Base-by-base conservation (phyloP, 2,888 invertebrate species). In the Theristus sp. region DNA sequence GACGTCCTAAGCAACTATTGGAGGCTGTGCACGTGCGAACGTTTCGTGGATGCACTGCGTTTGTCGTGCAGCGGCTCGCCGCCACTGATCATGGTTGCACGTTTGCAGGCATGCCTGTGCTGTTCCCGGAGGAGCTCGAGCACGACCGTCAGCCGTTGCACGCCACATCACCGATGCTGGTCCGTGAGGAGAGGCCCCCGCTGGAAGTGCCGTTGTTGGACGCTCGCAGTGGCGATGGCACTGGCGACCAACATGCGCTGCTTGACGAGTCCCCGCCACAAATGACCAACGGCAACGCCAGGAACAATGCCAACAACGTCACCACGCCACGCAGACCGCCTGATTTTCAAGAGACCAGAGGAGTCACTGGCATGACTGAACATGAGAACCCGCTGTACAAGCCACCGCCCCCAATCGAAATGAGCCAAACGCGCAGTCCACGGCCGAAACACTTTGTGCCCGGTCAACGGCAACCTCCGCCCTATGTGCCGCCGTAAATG, bases 401-500 rank as follows among this genome's bases (percentile, higher is more conserved):
- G 69, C 89, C 89, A 26, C 90, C 90, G 24, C 89, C 88, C 6
- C 88, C 89, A 66, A 86, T 84, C 75, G 82, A 85, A 49, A 80
- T 84, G 61, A 79, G 81, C 63, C 83, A 86, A 67, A 86, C 87
- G 63, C 24, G 60, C 60, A 20, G 58, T 60, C 38, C 56, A 25
- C 20, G 55, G 56, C 60, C 57, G 13, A 82, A 68, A 54, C 65
- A 66, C 62, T 84, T 83, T 6, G 10, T 54, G 71, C 87, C 88
- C 68, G 89, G 90, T 81, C 84, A 69, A 63, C 65, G 90, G 73
- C 88, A 89, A 78, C 93, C 93, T 58, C 91, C 93, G 64, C 93
- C 93, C 49, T 93, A 94, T 77, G 91, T 93, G 70, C 91, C 93
- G 69, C 93, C 93, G 78, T 93, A 91, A 89, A 13, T 13, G 6